phyloP scores from a whole-genome alignment of 2,797 vertebrate species.

The Decapterus maruadsi region DNA sequence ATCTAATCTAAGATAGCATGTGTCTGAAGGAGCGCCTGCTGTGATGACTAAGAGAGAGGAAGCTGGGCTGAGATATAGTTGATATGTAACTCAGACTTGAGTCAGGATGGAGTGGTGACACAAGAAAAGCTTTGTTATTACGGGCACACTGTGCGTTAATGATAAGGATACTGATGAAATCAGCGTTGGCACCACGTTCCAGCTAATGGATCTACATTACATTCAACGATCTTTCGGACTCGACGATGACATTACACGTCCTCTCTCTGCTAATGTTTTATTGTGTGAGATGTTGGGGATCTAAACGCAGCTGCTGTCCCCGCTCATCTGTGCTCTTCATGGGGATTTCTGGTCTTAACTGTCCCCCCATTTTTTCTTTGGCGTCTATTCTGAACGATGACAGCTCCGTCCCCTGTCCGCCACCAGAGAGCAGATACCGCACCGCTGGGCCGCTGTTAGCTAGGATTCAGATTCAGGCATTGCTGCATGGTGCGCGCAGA shows the following conservation, averaged over 20 bases:
- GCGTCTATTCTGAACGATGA: conserved; percentile 46
- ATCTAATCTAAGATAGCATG: conserved; percentile 4
- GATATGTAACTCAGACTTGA: not conserved
- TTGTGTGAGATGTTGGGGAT: conserved; percentile 2
- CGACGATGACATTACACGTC: not conserved
- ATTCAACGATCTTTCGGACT: not conserved
- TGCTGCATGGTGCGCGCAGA: conserved; percentile 9
- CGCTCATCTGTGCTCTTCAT: conserved; percentile 42
- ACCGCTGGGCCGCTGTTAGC: not conserved
- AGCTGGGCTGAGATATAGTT: not conserved
- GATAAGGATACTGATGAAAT: not conserved
- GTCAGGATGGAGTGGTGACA: not conserved
- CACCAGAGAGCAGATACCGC: conserved; percentile 3
- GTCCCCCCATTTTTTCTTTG: conserved; percentile 52
- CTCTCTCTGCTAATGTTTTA: conserved; percentile 27
- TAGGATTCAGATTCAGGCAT: not conserved
- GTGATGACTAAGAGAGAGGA: not conserved
- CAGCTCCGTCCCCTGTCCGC: conserved; percentile 37
- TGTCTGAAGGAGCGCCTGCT: not conserved
- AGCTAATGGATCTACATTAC: not conserved
- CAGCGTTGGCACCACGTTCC: not conserved
- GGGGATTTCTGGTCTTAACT: conserved; percentile 68
- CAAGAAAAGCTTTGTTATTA: too few relatives aligned
- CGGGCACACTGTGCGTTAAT: not conserved
- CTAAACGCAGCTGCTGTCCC: conserved; percentile 53